Conservation (phyloP, 2,797 vertebrate genomes). For the Spinus pinus region DNA sequence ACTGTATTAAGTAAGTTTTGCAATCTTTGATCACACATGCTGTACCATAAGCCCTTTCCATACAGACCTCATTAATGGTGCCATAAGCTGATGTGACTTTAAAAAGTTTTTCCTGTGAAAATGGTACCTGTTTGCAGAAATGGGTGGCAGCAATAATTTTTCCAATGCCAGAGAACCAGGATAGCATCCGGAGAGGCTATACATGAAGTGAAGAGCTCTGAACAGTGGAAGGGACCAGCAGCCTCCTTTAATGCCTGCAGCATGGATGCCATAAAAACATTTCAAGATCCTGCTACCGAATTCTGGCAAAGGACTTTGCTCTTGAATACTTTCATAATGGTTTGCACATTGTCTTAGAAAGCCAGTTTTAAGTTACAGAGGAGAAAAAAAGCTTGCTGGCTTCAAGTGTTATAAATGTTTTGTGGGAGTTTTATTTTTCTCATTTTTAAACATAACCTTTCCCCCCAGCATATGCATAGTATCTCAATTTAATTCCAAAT, state of each 20-base stretch:
- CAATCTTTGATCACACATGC: background rate
- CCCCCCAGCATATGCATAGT: background rate
- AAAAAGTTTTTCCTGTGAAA: background rate
- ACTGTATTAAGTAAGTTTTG: background rate
- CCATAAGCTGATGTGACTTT: background rate
- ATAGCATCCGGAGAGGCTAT: background rate
- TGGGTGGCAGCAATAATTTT: background rate
- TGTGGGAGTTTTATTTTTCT: background rate
- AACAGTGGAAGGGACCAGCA: background rate
- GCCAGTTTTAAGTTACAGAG: slow-evolving; percentile 77
- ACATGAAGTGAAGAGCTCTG: background rate
- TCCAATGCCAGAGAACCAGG: background rate
- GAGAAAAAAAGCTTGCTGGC: slow-evolving; percentile 73
- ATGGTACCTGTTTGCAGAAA: background rate
- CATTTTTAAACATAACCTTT: background rate
- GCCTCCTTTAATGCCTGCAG: slow-evolving; percentile 23
- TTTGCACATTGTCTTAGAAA: slow-evolving; percentile 60
- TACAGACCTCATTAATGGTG: background rate
- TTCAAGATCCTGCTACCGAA: slow-evolving; percentile 51
- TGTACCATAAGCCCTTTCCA: background rate
- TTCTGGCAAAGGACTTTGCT: slow-evolving; percentile 22
- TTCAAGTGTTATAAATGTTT: background rate
- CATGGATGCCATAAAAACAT: slow-evolving; percentile 16
- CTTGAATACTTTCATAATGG: slow-evolving; percentile 55
- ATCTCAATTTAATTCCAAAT: background rate